These are phyloP conservation scores for Oryzaephilus surinamensis DNA, from an alignment of 1,140 invertebrate species.

Conservation along the genomic window DNA sequence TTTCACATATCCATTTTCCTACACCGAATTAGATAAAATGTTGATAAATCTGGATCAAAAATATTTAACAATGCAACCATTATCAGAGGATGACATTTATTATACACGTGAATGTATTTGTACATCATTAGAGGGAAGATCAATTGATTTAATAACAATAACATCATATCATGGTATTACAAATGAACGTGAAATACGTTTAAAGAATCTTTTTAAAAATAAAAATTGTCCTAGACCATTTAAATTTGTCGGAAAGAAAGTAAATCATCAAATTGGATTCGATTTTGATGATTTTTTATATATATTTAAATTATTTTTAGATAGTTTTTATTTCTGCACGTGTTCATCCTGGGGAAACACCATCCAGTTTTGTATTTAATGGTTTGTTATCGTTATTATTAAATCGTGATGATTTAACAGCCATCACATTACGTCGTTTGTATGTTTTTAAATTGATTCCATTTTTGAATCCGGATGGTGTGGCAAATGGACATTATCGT, in stretches of 20 bases:
- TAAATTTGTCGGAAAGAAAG: slow-evolving; percentile 64
- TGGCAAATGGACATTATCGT: slow-evolving; percentile 78
- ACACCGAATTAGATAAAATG: slow-evolving; percentile 66
- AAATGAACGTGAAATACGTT: slow-evolving; percentile 53
- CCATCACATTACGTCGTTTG: slow-evolving; percentile 55
- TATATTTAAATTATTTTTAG: slow-evolving; percentile 41
- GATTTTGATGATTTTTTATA: slow-evolving; percentile 4
- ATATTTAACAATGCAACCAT: slow-evolving; percentile 36
- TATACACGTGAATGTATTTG: slow-evolving; percentile 77
- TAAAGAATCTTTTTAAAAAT: slow-evolving; percentile 71
- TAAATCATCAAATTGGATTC: slow-evolving; percentile 25
- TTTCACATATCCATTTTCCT: slow-evolving; percentile 86
- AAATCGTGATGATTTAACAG: slow-evolving; percentile 62
- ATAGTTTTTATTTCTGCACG: slow-evolving; percentile 79
- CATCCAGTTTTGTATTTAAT: slow-evolving; percentile 89
- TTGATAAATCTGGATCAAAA: slow-evolving; percentile 52
- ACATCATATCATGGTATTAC: slow-evolving; percentile 71
- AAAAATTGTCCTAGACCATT: slow-evolving; percentile 53
- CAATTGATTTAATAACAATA: slow-evolving; percentile 81
- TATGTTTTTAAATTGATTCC: slow-evolving; percentile 90
- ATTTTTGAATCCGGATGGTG: slow-evolving; percentile 89
- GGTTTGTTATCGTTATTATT: slow-evolving; percentile 76
- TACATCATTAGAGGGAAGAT: slow-evolving; percentile 68
- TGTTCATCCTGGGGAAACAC: slow-evolving; percentile 90
- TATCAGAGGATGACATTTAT: slow-evolving; percentile 59